These are phyloP conservation scores for Protula sp. DNA, from an alignment of 2,888 invertebrate genomes.

Conservation along the genomic window DNA sequence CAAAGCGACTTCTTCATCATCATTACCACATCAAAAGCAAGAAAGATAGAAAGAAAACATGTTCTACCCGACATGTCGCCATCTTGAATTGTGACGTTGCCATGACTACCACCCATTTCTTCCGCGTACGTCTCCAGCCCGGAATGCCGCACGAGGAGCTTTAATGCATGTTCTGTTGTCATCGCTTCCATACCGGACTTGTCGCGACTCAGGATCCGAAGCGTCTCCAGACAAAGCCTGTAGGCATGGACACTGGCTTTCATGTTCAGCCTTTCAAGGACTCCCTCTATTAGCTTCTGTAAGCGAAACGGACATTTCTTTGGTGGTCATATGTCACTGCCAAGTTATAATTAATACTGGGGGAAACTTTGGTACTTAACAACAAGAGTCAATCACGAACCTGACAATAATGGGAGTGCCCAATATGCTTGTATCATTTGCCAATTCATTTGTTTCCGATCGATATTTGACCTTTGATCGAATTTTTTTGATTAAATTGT, in stretches of 20 bases:
- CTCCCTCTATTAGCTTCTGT: slow-evolving; percentile 16
- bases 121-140: slow-evolving; percentile 40
- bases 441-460: no score
- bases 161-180: slow-evolving; percentile 34
- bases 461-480: no score
- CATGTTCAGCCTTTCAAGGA: slow-evolving; percentile 10
- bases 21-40: no score
- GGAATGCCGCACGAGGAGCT: slow-evolving; percentile 38
- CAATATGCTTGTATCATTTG: no score
- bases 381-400: no score
- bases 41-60: no score
- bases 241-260: slow-evolving; percentile 10
- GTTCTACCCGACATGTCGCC: slow-evolving; percentile 36
- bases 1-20: no score
- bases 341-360: slow-evolving; percentile 1
- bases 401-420: no score
- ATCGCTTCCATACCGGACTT: slow-evolving; percentile 41
- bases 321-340: background rate
- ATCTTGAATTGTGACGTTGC: slow-evolving; percentile 34
- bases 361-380: no score
- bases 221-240: slow-evolving; percentile 35
- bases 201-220: slow-evolving; percentile 47
- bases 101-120: slow-evolving; percentile 31
- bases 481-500: no score
- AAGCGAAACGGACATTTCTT: background rate